Base-by-base conservation (phyloP, 2,113 vertebrate species). In the Phalacrocorax carbo region DNA sequence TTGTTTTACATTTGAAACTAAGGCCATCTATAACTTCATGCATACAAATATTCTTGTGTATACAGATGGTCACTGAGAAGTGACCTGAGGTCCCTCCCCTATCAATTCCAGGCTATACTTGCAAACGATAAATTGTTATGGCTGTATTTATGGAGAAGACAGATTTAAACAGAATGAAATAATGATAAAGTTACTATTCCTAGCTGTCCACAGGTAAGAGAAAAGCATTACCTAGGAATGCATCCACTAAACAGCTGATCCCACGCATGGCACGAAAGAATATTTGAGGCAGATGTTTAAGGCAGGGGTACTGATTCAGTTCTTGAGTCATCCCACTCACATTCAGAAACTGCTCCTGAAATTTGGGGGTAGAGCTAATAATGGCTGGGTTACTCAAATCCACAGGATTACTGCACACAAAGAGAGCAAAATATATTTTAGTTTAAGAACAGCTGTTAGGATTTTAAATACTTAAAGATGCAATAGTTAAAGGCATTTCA, bases 241-340 rank as follows among this genome's bases (percentile, higher is more conserved):
- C 99, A 97, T 99, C 99, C 96, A 99, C 99, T 54, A 99, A 98
- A 95, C 99, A 99, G 98, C 99, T 99, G 98, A 99, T 97, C 57
- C 99, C 99, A 97, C 99, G 98, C 99, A 99, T 99, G 97, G 99
- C 99, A 98, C 99, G 98, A 96, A 99, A 99, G 98, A 99, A 99
- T 97, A 99, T 99, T 76, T 99, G 99, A 97, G 99, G 99, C 90
- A 99, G 99, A 96, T 99, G 99, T 96, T 99, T 99, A 96, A 99
- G 99, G 98, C 99, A 99, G 55, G 99, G 99, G 96, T 99, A 99
- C 95, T 99, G 98, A 93, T 99, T 99, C 94, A 99, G 97, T 91
- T 99, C 99, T 96, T 99, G 99, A 49, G 99, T 98, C 96, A 99
- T 98, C 66, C 99, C 99, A 70, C 98, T 99, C 96, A 99, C 99